These are phyloP conservation scores for Calidris pygmaea DNA, from an alignment of 2,113 vertebrate genomes.

Conservation along the genomic window DNA sequence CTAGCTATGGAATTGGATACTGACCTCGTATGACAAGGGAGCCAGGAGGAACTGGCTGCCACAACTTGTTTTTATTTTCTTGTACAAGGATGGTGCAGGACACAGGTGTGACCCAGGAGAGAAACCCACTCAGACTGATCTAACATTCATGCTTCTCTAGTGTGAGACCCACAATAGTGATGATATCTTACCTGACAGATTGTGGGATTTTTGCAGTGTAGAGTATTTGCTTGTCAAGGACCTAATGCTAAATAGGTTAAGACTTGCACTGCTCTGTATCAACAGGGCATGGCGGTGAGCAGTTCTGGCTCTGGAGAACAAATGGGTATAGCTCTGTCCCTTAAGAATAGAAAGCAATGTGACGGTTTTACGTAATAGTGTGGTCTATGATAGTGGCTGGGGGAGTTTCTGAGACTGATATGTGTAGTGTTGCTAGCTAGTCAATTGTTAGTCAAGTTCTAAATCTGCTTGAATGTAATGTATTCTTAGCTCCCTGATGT, in stretches of 20 bases:
- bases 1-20: neutral
- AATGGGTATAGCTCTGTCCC: neutral
- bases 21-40: fast-evolving
- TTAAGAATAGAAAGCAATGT: neutral
- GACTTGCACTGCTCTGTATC: neutral
- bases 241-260: neutral
- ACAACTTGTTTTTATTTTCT: neutral
- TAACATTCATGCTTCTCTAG: fast-evolving
- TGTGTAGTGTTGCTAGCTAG: neutral
- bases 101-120: neutral
- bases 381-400: neutral
- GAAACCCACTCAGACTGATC: neutral
- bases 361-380: neutral
- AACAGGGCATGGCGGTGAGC: neutral
- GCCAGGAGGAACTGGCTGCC: neutral
- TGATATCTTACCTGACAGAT: neutral
- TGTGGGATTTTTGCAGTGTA: neutral
- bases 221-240: neutral
- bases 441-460: neutral
- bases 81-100: neutral
- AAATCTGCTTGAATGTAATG: neutral
- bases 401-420: neutral
- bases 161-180: fast-evolving
- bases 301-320: neutral
- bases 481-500: neutral